A percentile compares a stretch with the other conserved stretches of the same genome.
Conservation (phyloP, 2,888 invertebrate genomes). For the Watsonalla binaria region DNA sequence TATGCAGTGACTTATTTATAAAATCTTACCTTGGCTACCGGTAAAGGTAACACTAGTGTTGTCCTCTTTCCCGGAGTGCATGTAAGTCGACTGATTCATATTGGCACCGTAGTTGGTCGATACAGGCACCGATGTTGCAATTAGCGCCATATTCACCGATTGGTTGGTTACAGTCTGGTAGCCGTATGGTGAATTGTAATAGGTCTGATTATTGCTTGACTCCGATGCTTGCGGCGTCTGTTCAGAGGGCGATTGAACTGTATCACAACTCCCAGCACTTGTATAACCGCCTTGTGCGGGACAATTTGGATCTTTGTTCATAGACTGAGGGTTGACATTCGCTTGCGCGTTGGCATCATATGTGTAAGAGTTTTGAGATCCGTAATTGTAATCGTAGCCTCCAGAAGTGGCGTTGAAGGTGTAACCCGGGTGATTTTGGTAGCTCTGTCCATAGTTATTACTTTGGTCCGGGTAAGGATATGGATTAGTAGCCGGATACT, state of each 20-base stretch:
- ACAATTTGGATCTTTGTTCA: slow-evolving; percentile 43
- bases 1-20: slow-evolving; percentile 17
- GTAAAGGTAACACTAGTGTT: slow-evolving; percentile 52
- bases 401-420: slow-evolving; percentile 77
- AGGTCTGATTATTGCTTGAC: slow-evolving; percentile 39
- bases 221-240: slow-evolving; percentile 31
- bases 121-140: slow-evolving; percentile 25
- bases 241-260: slow-evolving; percentile 70
- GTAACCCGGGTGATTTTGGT: slow-evolving; percentile 81
- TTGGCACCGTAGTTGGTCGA: slow-evolving; percentile 54
- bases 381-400: slow-evolving; percentile 80
- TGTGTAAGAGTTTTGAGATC: slow-evolving; percentile 72
- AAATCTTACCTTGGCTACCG: slow-evolving; percentile 63
- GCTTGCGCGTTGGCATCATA: slow-evolving; percentile 33
- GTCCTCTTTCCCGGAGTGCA: slow-evolving; percentile 53
- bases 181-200: slow-evolving; percentile 73
- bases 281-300: slow-evolving; percentile 61
- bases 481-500: slow-evolving; percentile 27
- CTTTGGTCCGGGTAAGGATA: slow-evolving; percentile 37
- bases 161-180: slow-evolving; percentile 56
- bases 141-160: slow-evolving; percentile 36
- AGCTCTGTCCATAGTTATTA: slow-evolving; percentile 44
- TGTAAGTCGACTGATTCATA: slow-evolving; percentile 59
- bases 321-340: slow-evolving; percentile 36
- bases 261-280: slow-evolving; percentile 64